phyloP scores from a whole-genome alignment of 2,888 invertebrate species.

The Limnephilus auricula region DNA sequence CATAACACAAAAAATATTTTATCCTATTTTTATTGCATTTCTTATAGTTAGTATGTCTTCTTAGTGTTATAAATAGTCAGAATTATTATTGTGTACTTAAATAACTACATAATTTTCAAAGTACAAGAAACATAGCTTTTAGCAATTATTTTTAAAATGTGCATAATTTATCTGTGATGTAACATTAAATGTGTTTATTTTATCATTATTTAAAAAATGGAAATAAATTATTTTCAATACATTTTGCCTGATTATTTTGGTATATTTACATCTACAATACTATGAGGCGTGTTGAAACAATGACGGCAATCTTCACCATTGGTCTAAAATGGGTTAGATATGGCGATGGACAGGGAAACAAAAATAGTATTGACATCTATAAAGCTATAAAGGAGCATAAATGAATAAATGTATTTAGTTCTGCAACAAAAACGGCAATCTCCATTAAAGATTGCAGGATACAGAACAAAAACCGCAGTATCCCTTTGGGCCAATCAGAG shows the following conservation, averaged over 20 bases:
- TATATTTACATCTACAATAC: too few relatives aligned
- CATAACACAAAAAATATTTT: neutral
- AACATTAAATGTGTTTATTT: conserved; percentile 42
- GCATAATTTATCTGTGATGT: conserved; percentile 51
- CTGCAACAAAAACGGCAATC: too few relatives aligned
- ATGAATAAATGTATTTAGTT: too few relatives aligned
- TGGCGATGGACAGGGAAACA: too few relatives aligned
- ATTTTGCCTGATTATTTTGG: neutral
- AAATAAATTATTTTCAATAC: conserved; percentile 42
- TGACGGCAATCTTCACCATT: too few relatives aligned
- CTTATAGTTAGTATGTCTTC: neutral
- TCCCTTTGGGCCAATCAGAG: too few relatives aligned
- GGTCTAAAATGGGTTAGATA: too few relatives aligned
- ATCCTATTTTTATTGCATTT: neutral
- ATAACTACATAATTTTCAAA: conserved; percentile 10
- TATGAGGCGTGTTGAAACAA: too few relatives aligned
- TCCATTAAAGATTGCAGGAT: too few relatives aligned
- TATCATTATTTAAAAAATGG: conserved; percentile 21
- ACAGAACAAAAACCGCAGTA: too few relatives aligned
- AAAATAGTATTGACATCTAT: too few relatives aligned
- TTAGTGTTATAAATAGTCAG: neutral
- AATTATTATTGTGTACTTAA: neutral
- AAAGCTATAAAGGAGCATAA: too few relatives aligned
- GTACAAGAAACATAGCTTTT: conserved; percentile 38
- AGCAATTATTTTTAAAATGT: conserved; percentile 37